Percentiles rank a stretch among this genome's conserved stretches.
phyloP scores from a whole-genome alignment of 2,888 invertebrate species.

The Dysmachus trigonus region DNA sequence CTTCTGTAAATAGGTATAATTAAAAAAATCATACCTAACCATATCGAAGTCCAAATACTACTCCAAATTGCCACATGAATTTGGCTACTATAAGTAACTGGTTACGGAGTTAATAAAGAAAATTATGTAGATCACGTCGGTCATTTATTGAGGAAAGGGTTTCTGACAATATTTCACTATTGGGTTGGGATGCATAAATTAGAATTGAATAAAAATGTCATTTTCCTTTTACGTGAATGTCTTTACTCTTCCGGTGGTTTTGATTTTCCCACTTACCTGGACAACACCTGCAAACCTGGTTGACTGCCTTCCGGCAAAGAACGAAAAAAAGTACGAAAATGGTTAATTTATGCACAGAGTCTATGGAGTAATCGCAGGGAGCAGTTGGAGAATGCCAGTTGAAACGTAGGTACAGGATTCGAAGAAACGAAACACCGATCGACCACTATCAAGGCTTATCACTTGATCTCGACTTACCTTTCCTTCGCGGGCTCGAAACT shows the following conservation, averaged over 20 bases:
- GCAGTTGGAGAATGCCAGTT: not conserved
- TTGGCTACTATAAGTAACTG: too few species aligned
- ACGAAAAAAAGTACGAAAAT: not conserved
- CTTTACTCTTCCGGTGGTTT: not conserved
- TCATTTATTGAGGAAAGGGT: too few species aligned
- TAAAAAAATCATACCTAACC: too few species aligned
- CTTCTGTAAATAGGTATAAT: too few species aligned
- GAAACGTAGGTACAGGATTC: not conserved
- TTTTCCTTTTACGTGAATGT: not conserved
- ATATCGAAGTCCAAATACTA: too few species aligned
- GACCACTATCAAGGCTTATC: conserved; percentile 11
- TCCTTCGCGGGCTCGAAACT: not conserved
- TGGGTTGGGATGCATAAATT: not conserved
- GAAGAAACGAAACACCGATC: not conserved
- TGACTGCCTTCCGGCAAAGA: not conserved
- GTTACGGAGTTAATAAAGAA: too few species aligned
- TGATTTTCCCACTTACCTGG: not conserved
- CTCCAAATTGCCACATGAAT: too few species aligned
- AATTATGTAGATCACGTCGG: too few species aligned
- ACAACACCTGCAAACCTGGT: not conserved
- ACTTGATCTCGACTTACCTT: conserved; percentile 29
- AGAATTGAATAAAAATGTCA: not conserved
- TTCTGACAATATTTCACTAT: not conserved
- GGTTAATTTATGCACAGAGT: not conserved
- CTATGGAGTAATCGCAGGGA: not conserved